Base-by-base conservation (phyloP, 2,888 invertebrate species). In the Netelia fuscicornis region DNA sequence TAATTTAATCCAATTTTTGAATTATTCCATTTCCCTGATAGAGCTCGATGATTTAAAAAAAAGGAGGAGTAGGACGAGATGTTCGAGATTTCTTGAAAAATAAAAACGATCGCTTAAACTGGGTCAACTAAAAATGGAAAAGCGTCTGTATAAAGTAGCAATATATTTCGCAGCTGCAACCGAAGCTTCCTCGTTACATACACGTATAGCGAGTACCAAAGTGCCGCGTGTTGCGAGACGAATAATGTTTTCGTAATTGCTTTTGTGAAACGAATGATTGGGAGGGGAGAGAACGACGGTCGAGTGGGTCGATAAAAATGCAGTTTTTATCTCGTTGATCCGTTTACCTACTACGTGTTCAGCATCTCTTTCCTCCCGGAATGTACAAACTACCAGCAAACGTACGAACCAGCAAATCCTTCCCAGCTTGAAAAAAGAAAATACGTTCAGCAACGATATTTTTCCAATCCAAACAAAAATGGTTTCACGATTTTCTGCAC, bases 231-330 rank as follows among this genome's bases (percentile, higher is more conserved):
- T 76, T 65, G 42, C 30, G 65, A 54, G 11, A 64, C 62, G 74
- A 75, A 75, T 75, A 76, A 76, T 76, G 65, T 76, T 76, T 76
- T 65, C 75, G 54, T 76, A 76, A 76, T 76, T 76, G 65, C 65
- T 76, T 76, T 76, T 65, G 65, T 54, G 54, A 23, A 76, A 76
- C 65, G 65, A 76, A 65, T 65, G 65, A 76, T 64, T 9, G 42
- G 42, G n/a, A 37, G 37, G 37, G 37, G 37, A 37, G 37, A 6
- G 37, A 6, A 37, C 37, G 6, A 37, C 37, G 65, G 20, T 30
- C 75, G 52, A 25, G 54, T 37, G 54, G 54, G 37, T 76, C 75
- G 64, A 76, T 76, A 48, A 56, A 76, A 76, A 65, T 65, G 75
- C 65, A 76, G 65, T 76, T 76, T 37, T 76, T 54, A 54, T 56